Evolutionary conservation across 2,797 vertebrate species (phyloP).

Genomic region (Austrolebias charrua): DNA sequence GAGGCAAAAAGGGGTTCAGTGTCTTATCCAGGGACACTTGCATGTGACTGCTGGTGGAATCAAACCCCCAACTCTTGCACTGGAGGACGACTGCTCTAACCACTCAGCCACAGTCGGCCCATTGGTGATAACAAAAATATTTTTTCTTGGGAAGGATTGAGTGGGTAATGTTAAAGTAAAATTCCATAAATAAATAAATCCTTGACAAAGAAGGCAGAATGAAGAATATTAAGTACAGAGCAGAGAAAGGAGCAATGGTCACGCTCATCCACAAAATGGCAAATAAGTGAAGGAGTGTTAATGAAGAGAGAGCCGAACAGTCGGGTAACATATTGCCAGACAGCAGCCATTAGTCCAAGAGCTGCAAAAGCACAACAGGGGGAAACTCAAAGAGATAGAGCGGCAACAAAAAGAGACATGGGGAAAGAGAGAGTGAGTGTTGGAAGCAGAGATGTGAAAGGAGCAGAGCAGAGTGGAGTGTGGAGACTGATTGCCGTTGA

Average conservation of each 20-base stretch:
- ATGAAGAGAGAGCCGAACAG: constrained; percentile 65
- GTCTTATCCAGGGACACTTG: too few relatives aligned
- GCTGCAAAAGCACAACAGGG: constrained; percentile 71
- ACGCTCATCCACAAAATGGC: constrained; percentile 32
- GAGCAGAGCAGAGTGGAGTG: constrained; percentile 64
- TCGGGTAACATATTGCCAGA: constrained; percentile 67
- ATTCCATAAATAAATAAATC: constrained; percentile 6
- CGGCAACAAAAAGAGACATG: constrained; percentile 62
- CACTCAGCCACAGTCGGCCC: not conserved
- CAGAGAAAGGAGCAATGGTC: not conserved
- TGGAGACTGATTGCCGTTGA: constrained; percentile 84
- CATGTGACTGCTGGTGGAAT: too few relatives aligned
- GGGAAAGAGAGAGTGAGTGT: constrained; percentile 61
- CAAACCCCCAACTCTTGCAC: too few relatives aligned
- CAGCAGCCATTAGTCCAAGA: constrained; percentile 66
- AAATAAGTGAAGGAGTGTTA: constrained; percentile 53
- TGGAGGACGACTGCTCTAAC: too few relatives aligned
- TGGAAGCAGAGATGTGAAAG: constrained; percentile 52
- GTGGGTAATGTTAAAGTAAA: constrained; percentile 17
- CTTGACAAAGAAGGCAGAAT: not conserved
- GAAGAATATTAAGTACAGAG: constrained; percentile 7
- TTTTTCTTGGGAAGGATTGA: constrained; percentile 12
- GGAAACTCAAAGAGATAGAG: constrained; percentile 65
- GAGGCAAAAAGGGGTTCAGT: too few relatives aligned
- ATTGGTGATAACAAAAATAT: not conserved